Percentiles rank a stretch among this genome's conserved stretches.
Evolutionary conservation across 2,888 invertebrate species (phyloP).

Genomic region (Aquatica leii): DNA sequence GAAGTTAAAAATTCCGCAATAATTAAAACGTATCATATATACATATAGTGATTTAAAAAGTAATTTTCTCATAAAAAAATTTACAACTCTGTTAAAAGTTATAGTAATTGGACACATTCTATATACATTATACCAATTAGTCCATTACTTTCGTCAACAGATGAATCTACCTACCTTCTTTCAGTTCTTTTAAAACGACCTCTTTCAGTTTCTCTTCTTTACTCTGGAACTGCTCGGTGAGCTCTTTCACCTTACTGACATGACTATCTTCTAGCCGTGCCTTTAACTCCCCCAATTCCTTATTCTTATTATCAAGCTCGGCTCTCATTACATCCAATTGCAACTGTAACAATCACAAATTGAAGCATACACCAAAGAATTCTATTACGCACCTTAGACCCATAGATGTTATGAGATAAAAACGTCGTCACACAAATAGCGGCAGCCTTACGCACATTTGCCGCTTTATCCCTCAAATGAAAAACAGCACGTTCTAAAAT

Average conservation of each 20-base stretch:
- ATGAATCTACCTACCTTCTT: too few relatives aligned
- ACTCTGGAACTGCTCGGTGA: slow-evolving; percentile 46
- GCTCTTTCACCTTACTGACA: slow-evolving; percentile 57
- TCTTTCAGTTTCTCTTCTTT: slow-evolving; percentile 52
- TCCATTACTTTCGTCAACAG: neutral
- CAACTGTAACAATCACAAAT: slow-evolving; percentile 47
- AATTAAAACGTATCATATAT: too few relatives aligned
- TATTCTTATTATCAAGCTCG: slow-evolving; percentile 67
- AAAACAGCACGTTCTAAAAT: slow-evolving; percentile 74
- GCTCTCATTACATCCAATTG: slow-evolving; percentile 63
- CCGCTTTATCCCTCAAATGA: slow-evolving; percentile 83
- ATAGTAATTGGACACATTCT: too few relatives aligned
- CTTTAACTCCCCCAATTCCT: slow-evolving; percentile 42
- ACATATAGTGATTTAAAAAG: too few relatives aligned
- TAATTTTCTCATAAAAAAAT: too few relatives aligned
- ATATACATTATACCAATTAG: too few relatives aligned
- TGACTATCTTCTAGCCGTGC: slow-evolving; percentile 71
- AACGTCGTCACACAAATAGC: slow-evolving; percentile 80
- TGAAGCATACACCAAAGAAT: slow-evolving; percentile 41
- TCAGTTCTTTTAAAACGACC: slow-evolving; percentile 62
- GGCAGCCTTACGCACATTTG: slow-evolving; percentile 85
- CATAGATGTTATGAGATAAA: slow-evolving; percentile 86
- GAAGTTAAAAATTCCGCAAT: too few relatives aligned
- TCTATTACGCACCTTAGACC: slow-evolving; percentile 69
- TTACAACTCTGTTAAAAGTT: too few relatives aligned